Conservation (phyloP, 92 coral and sea anemone genomes). For the Heteractis magnifica region DNA sequence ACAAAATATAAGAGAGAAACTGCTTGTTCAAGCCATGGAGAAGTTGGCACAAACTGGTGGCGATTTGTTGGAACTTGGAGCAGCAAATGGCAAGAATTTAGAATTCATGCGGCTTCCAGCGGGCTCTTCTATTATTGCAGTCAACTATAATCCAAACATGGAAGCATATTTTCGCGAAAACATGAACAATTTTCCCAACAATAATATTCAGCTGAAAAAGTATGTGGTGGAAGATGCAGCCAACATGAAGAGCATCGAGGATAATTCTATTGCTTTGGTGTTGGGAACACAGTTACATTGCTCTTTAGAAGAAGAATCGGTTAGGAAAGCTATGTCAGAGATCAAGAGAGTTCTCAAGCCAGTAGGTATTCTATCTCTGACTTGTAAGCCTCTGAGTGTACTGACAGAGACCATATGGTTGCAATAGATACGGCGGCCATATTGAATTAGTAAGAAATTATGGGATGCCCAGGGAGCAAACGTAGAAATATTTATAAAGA, state of each 20-base stretch:
- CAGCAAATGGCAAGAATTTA: conserved; percentile 54
- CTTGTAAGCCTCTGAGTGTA: too few species aligned
- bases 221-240: conserved; percentile 57
- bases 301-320: conserved; percentile 42
- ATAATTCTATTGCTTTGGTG: conserved; percentile 56
- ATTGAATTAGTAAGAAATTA: too few species aligned
- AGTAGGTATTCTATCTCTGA: conserved; percentile 23
- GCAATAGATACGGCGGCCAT: too few species aligned
- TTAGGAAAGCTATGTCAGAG: conserved; percentile 39
- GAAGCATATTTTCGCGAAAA: conserved; percentile 43
- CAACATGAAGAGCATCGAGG: conserved; percentile 49
- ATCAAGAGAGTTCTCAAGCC: conserved; percentile 62
- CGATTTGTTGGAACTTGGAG: conserved; percentile 58
- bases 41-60: conserved; percentile 41
- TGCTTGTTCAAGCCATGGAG: conserved; percentile 32
- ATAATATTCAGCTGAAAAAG: conserved; percentile 43
- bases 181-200: conserved; percentile 38
- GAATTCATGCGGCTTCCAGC: conserved; percentile 45
- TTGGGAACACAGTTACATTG: conserved; percentile 64
- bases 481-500: too few species aligned
- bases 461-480: too few species aligned
- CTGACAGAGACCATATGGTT: too few species aligned
- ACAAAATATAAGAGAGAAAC: conserved; percentile 14
- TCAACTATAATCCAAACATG: conserved; percentile 61
- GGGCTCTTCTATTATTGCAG: conserved; percentile 52